Evolutionary conservation across 2,888 invertebrate species (phyloP), one percentile per base, ranked within the genome.

Genomic region (Oligia fasciuncula): DNA sequence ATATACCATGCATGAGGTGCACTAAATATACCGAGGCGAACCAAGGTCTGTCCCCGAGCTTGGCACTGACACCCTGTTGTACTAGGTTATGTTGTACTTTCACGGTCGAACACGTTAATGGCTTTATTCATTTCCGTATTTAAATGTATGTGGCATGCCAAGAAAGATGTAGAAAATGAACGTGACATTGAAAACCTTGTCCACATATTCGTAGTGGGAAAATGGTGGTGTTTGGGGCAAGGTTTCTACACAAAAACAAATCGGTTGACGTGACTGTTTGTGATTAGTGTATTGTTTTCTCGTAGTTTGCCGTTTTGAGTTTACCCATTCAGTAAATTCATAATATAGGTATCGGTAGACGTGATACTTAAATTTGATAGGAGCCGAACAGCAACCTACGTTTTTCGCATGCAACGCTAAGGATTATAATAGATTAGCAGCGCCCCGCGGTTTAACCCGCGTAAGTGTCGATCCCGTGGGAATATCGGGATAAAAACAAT

Each of bases 21-120:
- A 82, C 84, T 92, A 90, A 89, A 92, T 91, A 92, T 91, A 92
- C 80, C 65, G 13, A 62, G 29, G 57, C 80, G 70, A 68, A 29
- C 57, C 85, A 87, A 89, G 87, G 85, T 80, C 70, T 74, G 87
- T 72, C 91, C 90, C 88, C 88, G 89, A 67, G 78, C 84, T 85
- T 86, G 88, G 81, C 88, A 89, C 87, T 89, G 88, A 84, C 87
- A 85, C 79, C 69, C 73, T 75, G 70, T 43, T 69, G 62, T 86
- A 17, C 43, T 51, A 76, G 54, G 80, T 78, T 80, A 73, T 79
- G 65, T 84, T 76, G 68, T 77, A 83, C 66, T 77, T 81, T 85
- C 87, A 85, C 43, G 74, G 87, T 60, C 85, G 51, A 46, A 46
- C 29, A 57, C 63, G 8, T 63, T 66, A 81, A 85, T 80, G 43